Evolutionary conservation across 2,888 invertebrate genomes (phyloP).

Genomic region (Sicus ferrugineus): DNA sequence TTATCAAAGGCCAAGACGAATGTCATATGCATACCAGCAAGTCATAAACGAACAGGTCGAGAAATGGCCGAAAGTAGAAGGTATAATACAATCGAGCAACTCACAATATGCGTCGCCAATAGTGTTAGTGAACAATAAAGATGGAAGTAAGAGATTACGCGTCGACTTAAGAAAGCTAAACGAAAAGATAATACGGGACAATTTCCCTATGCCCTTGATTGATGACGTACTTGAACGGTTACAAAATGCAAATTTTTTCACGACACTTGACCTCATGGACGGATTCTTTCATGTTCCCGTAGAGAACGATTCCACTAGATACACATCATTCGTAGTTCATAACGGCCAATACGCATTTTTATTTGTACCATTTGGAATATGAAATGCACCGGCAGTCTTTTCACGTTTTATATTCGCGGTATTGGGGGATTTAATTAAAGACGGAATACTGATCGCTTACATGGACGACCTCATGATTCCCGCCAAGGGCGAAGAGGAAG

Average conservation of each 20-base stretch:
- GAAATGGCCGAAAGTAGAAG: conserved; percentile 14
- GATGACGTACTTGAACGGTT: conserved; percentile 11
- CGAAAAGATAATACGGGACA: conserved; percentile 7
- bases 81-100: conserved; percentile 28
- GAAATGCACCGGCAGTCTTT: conserved; percentile 16
- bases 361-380: conserved; percentile 28
- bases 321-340: conserved; percentile 15
- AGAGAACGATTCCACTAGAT: conserved; percentile 13
- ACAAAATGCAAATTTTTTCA: background rate
- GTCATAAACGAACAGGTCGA: conserved; percentile 21
- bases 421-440: conserved; percentile 25
- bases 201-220: conserved; percentile 11
- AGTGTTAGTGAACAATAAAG: conserved; percentile 13
- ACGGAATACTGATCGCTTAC: conserved; percentile 16
- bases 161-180: background rate
- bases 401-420: conserved; percentile 14
- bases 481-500: conserved; percentile 23
- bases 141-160: conserved; percentile 16
- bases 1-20: conserved; percentile 15
- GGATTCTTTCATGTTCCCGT: conserved; percentile 25
- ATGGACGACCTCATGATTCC: conserved; percentile 46
- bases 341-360: conserved; percentile 22
- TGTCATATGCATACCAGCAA: conserved; percentile 14
- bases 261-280: conserved; percentile 5
- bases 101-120: conserved; percentile 27